A percentile compares a stretch with the other conserved stretches of the same genome.
phyloP scores from a whole-genome alignment of 2,113 vertebrate species.

The Tachysurus fulvidraco region DNA sequence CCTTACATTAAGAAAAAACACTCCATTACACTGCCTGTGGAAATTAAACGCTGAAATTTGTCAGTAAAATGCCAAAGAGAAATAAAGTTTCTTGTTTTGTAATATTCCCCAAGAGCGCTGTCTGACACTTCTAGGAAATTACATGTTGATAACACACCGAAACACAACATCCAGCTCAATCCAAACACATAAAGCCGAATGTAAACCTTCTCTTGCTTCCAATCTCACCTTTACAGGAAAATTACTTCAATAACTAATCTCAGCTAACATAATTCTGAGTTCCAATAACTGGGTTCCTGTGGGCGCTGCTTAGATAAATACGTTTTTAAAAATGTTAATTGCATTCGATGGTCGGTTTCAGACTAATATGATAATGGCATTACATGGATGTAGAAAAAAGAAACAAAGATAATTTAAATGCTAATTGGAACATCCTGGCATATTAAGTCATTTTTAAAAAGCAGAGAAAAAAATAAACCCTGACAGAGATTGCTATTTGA shows the following conservation, averaged over 20 bases:
- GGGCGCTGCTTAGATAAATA: constrained; percentile 76
- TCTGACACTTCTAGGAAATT: neutral
- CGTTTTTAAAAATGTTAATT: constrained; percentile 79
- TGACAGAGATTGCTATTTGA: constrained; percentile 70
- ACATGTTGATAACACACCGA: neutral
- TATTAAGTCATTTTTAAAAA: constrained; percentile 73
- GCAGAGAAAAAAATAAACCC: constrained; percentile 73
- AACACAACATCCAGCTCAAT: neutral
- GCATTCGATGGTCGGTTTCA: constrained; percentile 77
- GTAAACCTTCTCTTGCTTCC: constrained; percentile 54
- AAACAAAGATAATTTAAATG: constrained; percentile 77
- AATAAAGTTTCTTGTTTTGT: neutral
- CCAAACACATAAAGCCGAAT: constrained; percentile 59
- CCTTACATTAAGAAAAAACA: neutral
- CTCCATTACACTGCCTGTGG: neutral
- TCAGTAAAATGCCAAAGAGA: constrained; percentile 2
- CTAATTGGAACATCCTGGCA: constrained; percentile 74
- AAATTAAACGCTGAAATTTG: neutral
- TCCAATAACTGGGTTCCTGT: constrained; percentile 75
- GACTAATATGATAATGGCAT: constrained; percentile 75
- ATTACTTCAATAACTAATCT: constrained; percentile 77
- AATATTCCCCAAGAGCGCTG: neutral
- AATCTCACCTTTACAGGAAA: constrained; percentile 67
- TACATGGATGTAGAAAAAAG: constrained; percentile 75
- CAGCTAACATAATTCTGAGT: constrained; percentile 73